phyloP scores from a whole-genome alignment of 2,888 invertebrate genomes.

The Conomelus anceps region DNA sequence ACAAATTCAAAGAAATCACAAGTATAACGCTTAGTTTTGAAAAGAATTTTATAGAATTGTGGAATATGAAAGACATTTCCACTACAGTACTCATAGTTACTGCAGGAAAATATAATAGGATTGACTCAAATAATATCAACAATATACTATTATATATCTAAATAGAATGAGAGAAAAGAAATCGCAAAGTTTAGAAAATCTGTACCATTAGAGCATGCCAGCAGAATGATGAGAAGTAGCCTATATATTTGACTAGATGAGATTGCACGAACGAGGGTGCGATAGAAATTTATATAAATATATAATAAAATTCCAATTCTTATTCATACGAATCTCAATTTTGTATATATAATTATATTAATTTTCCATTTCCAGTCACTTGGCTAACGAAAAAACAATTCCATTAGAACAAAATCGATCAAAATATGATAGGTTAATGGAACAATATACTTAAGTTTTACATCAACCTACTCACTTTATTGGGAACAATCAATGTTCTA shows the following conservation, averaged over 20 bases:
- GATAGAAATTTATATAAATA: not conserved
- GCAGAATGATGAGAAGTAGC: not conserved
- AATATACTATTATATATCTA: not conserved
- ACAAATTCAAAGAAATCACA: not conserved
- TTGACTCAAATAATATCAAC: not conserved
- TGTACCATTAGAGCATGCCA: not conserved
- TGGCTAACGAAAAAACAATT: not conserved
- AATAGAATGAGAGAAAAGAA: not conserved
- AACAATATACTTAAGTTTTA: not conserved
- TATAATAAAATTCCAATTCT: not conserved
- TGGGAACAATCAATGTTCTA: not conserved
- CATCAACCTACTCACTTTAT: not conserved
- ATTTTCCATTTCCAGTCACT: constrained; percentile 3
- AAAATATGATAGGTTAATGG: not conserved
- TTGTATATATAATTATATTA: not conserved
- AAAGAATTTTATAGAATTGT: not conserved
- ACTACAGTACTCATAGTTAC: not conserved
- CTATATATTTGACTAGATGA: constrained; percentile 3
- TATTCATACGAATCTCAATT: not conserved
- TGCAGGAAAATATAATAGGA: not conserved
- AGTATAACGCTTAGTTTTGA: not conserved
- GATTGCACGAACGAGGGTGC: not conserved
- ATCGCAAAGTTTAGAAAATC: not conserved
- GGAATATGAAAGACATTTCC: not conserved
- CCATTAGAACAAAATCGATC: not conserved